These are phyloP conservation scores for Ischnus inquisitorius DNA, from an alignment of 2,888 invertebrate genomes.

Conservation along the genomic window DNA sequence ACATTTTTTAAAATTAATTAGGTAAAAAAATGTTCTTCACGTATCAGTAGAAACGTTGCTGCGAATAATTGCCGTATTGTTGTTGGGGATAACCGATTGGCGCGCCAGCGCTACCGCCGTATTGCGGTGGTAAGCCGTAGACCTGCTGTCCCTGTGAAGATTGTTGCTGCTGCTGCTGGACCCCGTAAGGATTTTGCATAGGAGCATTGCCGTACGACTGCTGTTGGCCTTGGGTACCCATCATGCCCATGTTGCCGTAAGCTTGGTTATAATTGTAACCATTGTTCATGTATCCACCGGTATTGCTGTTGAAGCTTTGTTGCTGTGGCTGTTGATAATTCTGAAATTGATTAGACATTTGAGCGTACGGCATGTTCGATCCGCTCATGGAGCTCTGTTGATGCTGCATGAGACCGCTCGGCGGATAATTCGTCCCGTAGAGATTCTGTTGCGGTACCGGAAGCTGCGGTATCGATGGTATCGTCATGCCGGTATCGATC, in stretches of 20 bases:
- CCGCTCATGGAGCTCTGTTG: conserved; percentile 29
- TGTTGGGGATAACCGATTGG: conserved; percentile 78
- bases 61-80: conserved; percentile 81
- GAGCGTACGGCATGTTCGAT: conserved; percentile 55
- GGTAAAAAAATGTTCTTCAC: conserved; percentile 6
- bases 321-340: conserved; percentile 74
- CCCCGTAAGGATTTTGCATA: conserved; percentile 56
- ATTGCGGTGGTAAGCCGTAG: conserved; percentile 76
- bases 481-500: conserved; percentile 38
- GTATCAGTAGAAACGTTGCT: conserved; percentile 81
- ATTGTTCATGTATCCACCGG: conserved; percentile 75
- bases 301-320: conserved; percentile 41
- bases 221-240: conserved; percentile 73
- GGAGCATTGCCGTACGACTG: conserved; percentile 15
- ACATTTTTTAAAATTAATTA: background rate
- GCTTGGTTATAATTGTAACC: conserved; percentile 80
- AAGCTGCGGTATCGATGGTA: conserved; percentile 57
- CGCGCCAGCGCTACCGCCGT: conserved; percentile 72
- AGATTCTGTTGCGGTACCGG: conserved; percentile 65
- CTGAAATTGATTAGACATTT: conserved; percentile 63
- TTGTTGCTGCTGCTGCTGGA: conserved; percentile 48
- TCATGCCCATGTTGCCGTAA: conserved; percentile 72
- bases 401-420: conserved; percentile 36
- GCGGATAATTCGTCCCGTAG: conserved; percentile 48
- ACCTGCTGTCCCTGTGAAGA: conserved; percentile 63